Conservation (phyloP, 2,797 vertebrate species). For the Darevskia nairensis region DNA sequence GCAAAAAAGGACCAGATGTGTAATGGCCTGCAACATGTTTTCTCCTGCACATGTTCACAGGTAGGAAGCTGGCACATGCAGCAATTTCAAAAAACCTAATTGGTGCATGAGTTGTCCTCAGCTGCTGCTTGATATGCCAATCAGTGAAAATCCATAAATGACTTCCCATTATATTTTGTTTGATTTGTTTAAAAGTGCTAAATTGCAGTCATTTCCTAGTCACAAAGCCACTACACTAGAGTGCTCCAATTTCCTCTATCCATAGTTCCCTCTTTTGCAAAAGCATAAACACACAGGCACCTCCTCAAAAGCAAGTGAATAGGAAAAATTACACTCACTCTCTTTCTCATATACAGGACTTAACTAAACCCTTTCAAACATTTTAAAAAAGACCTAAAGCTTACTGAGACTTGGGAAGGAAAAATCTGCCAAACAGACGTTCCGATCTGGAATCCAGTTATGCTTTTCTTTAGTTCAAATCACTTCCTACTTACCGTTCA, state of each 20-base stretch:
- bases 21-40: background rate
- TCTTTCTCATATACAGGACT: background rate
- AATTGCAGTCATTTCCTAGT: conserved; percentile 14
- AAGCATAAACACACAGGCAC: background rate
- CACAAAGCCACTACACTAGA: background rate
- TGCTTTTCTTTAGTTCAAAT: conserved; percentile 56
- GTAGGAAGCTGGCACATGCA: background rate
- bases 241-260: conserved; percentile 5
- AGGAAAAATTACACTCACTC: conserved; percentile 31
- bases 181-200: background rate
- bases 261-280: background rate
- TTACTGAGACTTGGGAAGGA: conserved; percentile 48
- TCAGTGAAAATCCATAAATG: background rate
- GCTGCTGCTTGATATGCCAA: background rate
- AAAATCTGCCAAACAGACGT: conserved; percentile 39
- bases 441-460: conserved; percentile 52
- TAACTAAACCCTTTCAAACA: conserved; percentile 7
- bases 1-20: background rate
- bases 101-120: background rate
- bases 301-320: background rate
- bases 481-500: conserved; percentile 43
- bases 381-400: conserved; percentile 39
- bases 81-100: background rate
- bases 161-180: background rate
- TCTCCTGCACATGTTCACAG: background rate